A percentile compares a stretch with the other conserved stretches of the same genome.
phyloP scores from a whole-genome alignment of 2,113 vertebrate species.

The Melanerpes aurifrons region DNA sequence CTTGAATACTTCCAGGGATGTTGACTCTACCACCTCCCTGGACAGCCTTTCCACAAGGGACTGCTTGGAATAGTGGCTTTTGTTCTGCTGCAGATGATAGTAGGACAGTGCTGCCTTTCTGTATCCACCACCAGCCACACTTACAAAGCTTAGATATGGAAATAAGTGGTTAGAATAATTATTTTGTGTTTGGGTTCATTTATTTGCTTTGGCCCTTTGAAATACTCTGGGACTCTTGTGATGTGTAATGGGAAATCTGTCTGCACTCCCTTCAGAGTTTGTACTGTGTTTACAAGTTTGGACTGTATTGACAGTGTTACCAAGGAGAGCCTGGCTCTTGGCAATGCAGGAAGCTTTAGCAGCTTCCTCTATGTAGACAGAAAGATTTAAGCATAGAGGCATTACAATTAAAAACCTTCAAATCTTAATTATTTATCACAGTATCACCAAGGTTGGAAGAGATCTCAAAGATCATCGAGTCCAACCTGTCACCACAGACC shows the following conservation, averaged over 20 bases:
- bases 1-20: too few species aligned
- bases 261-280: constrained; percentile 14
- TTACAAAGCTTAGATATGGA: not conserved
- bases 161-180: not conserved
- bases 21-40: too few species aligned
- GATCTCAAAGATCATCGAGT: too few species aligned
- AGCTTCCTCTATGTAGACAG: not conserved
- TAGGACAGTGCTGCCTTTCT: not conserved
- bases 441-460: too few species aligned
- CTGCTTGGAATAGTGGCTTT: not conserved
- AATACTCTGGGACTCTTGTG: not conserved
- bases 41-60: too few species aligned
- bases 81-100: not conserved
- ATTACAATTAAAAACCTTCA: not conserved
- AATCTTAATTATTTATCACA: not conserved
- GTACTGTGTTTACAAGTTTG: constrained; percentile 18
- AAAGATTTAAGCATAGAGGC: not conserved
- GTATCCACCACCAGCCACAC: not conserved
- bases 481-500: too few species aligned
- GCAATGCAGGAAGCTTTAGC: not conserved
- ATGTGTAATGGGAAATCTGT: not conserved
- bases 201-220: constrained; percentile 7
- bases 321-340: not conserved
- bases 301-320: not conserved
- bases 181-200: not conserved